Percentiles rank a stretch among this genome's conserved stretches.
Conservation (phyloP, 2,113 vertebrate genomes). For the Brevimyrus niger region DNA sequence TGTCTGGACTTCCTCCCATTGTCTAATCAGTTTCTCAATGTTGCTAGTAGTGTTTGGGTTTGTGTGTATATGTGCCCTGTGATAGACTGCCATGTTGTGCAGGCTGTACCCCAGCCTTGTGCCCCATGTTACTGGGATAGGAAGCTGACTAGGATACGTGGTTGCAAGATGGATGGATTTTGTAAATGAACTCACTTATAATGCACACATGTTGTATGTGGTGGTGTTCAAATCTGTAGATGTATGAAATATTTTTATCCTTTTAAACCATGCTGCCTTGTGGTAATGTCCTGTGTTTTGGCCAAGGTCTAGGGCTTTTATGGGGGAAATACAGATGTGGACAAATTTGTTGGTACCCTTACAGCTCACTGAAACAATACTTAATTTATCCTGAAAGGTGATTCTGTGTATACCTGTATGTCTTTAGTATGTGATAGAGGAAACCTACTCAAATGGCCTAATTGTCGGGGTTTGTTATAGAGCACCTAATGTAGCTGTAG, state of each 20-base stretch:
- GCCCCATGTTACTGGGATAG: neutral
- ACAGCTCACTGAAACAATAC: no score
- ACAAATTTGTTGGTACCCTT: no score
- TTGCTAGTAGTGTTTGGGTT: neutral
- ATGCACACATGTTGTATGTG: neutral
- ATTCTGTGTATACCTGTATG: no score
- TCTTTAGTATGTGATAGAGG: no score
- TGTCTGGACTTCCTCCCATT: neutral
- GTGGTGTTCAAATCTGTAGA: neutral
- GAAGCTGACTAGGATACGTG: neutral
- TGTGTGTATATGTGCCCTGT: neutral
- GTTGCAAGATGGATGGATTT: neutral
- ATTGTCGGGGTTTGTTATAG: no score
- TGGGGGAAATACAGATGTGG: neutral
- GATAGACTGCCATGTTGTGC: neutral
- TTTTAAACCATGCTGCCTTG: neutral
- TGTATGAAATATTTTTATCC: neutral
- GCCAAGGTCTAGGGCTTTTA: neutral
- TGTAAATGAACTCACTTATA: neutral
- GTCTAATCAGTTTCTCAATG: neutral
- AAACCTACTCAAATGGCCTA: no score
- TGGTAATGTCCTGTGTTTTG: neutral
- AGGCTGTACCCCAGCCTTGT: neutral
- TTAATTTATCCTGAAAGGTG: no score
- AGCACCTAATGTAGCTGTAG: no score